phyloP scores from a whole-genome alignment of 2,797 vertebrate species.

The Taenioides sp. region DNA sequence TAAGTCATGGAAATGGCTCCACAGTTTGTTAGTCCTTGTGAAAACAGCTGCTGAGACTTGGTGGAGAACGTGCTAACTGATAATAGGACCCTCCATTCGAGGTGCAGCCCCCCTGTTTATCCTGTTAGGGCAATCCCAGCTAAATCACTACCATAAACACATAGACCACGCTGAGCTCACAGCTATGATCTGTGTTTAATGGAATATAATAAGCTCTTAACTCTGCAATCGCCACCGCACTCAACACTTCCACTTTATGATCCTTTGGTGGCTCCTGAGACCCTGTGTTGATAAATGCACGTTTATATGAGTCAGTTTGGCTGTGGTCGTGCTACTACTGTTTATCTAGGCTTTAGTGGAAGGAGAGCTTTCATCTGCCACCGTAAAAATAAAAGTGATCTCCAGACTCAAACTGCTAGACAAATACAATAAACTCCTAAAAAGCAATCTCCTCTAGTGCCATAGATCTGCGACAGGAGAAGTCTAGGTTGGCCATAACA shows the following conservation, averaged over 20 bases:
- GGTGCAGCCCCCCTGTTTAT: constrained; percentile 35
- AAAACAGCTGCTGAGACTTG: constrained; percentile 57
- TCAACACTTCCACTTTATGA: constrained; percentile 38
- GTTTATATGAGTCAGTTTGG: constrained; percentile 47
- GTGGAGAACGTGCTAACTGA: constrained; percentile 55
- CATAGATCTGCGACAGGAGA: constrained; percentile 34
- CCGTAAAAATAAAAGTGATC: constrained; percentile 59
- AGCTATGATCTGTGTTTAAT: constrained; percentile 7
- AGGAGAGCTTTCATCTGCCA: constrained; percentile 72
- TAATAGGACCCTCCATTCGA: constrained; percentile 42
- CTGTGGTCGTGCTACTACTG: constrained; percentile 56
- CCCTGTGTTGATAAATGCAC: constrained; percentile 54
- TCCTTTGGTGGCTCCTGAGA: constrained; percentile 26
- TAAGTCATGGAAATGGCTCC: not conserved
- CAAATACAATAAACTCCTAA: constrained; percentile 71
- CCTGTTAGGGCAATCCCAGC: constrained; percentile 43
- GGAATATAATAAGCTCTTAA: constrained; percentile 8
- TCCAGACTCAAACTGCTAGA: constrained; percentile 56
- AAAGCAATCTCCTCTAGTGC: constrained; percentile 28
- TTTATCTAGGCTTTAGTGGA: constrained; percentile 65
- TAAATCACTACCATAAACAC: constrained; percentile 21
- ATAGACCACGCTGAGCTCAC: not conserved
- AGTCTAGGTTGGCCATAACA: constrained; percentile 34
- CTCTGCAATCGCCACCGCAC: constrained; percentile 11
- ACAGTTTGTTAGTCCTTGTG: constrained; percentile 24